Evolutionary conservation across 2,113 vertebrate species (phyloP), one percentile per base, ranked within the genome.

Genomic region (Zosterops borbonicus): DNA sequence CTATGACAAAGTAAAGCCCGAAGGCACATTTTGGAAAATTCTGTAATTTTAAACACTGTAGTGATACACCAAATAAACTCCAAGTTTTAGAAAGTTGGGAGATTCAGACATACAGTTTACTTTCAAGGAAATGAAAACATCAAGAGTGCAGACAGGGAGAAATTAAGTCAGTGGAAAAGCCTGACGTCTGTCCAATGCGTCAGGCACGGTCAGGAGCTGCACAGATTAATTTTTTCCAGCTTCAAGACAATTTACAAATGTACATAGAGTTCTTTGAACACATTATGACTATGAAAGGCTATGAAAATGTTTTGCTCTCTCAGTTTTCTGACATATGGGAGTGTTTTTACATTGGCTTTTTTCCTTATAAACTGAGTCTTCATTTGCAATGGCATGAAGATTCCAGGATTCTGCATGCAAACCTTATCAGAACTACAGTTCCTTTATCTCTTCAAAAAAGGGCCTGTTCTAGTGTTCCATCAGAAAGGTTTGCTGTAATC

Each of bases 391-490:
- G 8, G 5, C 21, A 9, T 56, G 58, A 60, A 74, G 59, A 73
- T 55, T 82, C 3, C 2, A 60, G 58, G 37, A 63, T 35, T 95
- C 50, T 62, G 52, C 35, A 20, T 6, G 27, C 63, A 77, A 92
- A 77, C 42, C 67, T 88, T 87, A 91, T 85, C 91, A 77, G 63
- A 94, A 92, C 83, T 23, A 78, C 14, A 49, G 37, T 58, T 89
- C 58, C 60, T 92, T 90, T 94, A 93, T 96, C 77, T 77, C 75
- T 87, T 88, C 55, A 52, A 29, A 92, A 95, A 95, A 80, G 0
- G 8, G 4, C 25, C 27, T 27, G 44, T 31, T 49, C 29, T 37
- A 73, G 53, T 33, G 20, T 18, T 92, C 82, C 63, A 63, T 74
- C 59, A 67, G 42, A 85, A 85, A 80, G 37, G 50, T 47, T 58